Conservation (phyloP, 2,113 vertebrate genomes). For the Apteryx mantelli region DNA sequence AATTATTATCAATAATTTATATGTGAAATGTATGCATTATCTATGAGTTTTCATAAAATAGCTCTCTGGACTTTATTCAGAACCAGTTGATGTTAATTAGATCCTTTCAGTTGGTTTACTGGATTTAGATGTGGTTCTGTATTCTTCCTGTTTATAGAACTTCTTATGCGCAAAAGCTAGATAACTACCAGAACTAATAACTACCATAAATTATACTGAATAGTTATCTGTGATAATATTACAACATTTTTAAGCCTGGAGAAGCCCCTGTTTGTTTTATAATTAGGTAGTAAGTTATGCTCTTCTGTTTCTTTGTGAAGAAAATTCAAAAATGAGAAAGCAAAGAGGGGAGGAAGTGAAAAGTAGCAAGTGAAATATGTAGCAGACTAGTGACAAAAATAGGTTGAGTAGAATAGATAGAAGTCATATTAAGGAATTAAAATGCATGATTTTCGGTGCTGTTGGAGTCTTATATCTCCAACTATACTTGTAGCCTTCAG, state of each 20-base stretch:
- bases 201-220: neutral
- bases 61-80: neutral
- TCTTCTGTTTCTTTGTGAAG: neutral
- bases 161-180: neutral
- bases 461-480: neutral
- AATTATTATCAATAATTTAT: neutral
- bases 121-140: neutral
- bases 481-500: neutral
- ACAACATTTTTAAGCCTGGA: neutral
- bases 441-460: neutral
- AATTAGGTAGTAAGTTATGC: neutral
- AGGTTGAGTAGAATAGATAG: neutral
- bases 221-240: neutral
- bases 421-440: neutral
- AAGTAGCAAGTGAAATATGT: neutral
- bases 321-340: neutral
- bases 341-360: neutral
- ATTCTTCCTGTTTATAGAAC: neutral
- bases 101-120: neutral
- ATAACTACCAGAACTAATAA: neutral
- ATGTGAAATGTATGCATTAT: neutral
- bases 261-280: neutral
- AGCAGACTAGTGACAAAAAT: neutral
- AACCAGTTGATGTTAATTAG: neutral
- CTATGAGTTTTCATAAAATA: neutral